These are phyloP conservation scores for Alethe castanea DNA, from an alignment of 2,113 vertebrate species.

Conservation along the genomic window DNA sequence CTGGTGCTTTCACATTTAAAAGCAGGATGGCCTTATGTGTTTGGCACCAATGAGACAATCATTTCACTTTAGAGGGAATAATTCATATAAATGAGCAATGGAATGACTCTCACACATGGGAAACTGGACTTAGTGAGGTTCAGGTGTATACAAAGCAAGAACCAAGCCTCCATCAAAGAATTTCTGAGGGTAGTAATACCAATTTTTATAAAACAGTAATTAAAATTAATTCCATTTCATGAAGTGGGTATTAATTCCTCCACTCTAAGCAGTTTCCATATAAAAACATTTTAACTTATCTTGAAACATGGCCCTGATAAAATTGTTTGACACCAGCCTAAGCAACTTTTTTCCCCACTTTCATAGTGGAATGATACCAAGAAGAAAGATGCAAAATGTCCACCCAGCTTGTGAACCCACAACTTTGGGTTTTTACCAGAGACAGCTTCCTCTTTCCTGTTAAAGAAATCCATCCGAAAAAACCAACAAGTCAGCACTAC, in stretches of 20 bases:
- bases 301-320: neutral
- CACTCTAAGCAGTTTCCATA: neutral
- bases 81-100: neutral
- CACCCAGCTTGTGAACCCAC: neutral
- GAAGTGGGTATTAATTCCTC: neutral
- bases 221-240: neutral
- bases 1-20: neutral
- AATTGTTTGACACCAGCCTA: neutral
- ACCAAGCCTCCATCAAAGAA: neutral
- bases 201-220: neutral
- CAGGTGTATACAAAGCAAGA: neutral
- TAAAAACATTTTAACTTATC: neutral
- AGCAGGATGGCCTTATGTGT: neutral
- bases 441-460: neutral
- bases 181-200: neutral
- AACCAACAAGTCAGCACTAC: slow-evolving; percentile 19
- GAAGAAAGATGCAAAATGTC: neutral
- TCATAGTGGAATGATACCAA: neutral
- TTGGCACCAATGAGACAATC: rapidly evolving
- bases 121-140: neutral
- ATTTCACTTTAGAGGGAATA: neutral
- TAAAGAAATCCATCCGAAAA: neutral
- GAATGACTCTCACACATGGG: neutral
- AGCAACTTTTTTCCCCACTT: neutral
- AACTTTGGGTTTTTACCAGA: neutral